These are phyloP conservation scores for Rhopalosiphum padi DNA, from an alignment of 1,140 invertebrate species.

Conservation along the genomic window DNA sequence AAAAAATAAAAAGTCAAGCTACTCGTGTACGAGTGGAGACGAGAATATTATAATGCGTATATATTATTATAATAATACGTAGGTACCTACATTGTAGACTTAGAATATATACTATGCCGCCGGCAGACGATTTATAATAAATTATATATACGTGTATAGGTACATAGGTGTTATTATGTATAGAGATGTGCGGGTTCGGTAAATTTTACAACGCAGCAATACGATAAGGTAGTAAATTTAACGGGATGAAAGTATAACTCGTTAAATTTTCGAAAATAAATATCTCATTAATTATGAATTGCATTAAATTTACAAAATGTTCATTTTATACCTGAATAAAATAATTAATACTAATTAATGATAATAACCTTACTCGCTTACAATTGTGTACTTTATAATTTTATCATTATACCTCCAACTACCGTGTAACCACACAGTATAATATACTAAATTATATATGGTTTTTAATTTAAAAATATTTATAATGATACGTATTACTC, in stretches of 20 bases:
- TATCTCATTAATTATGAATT: not conserved
- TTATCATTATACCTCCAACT: too few species aligned
- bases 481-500: too few species aligned
- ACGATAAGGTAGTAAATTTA: not conserved
- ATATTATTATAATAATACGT: not conserved
- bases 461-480: too few species aligned
- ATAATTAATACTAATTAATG: too few species aligned
- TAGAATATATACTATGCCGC: not conserved
- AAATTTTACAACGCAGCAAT: not conserved
- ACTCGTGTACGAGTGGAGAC: not conserved
- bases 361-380: not conserved
- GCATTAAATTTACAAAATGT: not conserved
- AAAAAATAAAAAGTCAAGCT: not conserved
- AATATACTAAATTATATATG: too few species aligned
- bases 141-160: not conserved
- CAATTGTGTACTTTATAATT: too few species aligned
- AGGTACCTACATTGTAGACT: not conserved
- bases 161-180: not conserved
- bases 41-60: not conserved
- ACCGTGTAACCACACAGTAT: too few species aligned
- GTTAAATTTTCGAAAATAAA: not conserved
- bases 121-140: not conserved
- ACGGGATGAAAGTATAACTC: not conserved
- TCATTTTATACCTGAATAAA: not conserved
- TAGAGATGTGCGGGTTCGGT: not conserved